Conservation (phyloP, 2,797 vertebrate genomes). For the Euthynnus affinis region DNA sequence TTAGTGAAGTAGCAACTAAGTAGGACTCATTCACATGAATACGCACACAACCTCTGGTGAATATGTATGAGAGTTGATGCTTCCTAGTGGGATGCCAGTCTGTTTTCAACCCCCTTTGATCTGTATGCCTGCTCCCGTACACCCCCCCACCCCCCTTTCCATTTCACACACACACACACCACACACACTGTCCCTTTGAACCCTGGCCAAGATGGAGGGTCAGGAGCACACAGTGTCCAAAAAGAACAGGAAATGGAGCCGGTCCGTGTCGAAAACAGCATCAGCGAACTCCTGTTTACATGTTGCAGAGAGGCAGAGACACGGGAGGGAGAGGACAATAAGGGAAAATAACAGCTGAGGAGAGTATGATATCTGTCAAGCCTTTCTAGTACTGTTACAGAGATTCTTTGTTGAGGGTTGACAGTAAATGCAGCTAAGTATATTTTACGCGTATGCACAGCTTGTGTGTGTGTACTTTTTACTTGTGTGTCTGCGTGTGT, state of each 20-base stretch:
- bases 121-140: constrained; percentile 51
- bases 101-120: constrained; percentile 76
- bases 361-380: constrained; percentile 49
- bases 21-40: constrained; percentile 21
- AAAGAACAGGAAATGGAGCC: constrained; percentile 53
- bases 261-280: constrained; percentile 33
- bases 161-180: constrained; percentile 40
- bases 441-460: constrained; percentile 48
- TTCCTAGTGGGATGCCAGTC: constrained; percentile 70
- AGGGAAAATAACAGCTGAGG: constrained; percentile 30
- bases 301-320: constrained; percentile 4
- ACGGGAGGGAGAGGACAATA: constrained; percentile 10
- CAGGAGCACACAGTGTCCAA: constrained; percentile 48
- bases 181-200: constrained; percentile 74
- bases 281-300: constrained; percentile 45
- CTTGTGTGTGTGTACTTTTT: constrained; percentile 28
- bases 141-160: not conserved
- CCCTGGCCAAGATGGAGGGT: constrained; percentile 65
- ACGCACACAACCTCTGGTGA: constrained; percentile 48
- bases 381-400: constrained; percentile 47
- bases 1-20: constrained; percentile 31
- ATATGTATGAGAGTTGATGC: constrained; percentile 71
- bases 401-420: constrained; percentile 52
- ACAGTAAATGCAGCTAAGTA: constrained; percentile 66
- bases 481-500: constrained; percentile 40